Percentiles rank a stretch among this genome's conserved stretches.
Evolutionary conservation across 2,113 vertebrate genomes (phyloP).

Genomic region (Gobiocypris rarus): DNA sequence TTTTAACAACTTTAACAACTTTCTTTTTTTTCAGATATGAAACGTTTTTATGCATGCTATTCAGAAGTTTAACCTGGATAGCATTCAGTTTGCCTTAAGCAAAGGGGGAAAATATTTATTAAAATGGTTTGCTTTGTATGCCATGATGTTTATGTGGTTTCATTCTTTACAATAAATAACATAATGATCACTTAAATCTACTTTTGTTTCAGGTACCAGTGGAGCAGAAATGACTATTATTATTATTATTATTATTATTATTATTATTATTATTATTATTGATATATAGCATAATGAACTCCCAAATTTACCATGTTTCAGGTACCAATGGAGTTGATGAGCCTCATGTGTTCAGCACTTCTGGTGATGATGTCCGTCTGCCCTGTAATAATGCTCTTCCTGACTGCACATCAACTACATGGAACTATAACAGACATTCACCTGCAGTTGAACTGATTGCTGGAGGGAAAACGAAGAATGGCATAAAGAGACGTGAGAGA

Average conservation of each 20-base stretch:
- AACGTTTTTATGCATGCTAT: too few species aligned
- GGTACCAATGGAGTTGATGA: too few species aligned
- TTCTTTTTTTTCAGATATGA: background rate
- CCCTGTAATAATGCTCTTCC: conserved; percentile 29
- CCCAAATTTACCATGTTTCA: too few species aligned
- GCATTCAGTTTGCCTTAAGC: background rate
- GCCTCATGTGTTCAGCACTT: background rate
- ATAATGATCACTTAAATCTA: background rate
- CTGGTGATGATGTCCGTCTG: conserved; percentile 22
- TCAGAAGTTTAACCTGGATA: background rate
- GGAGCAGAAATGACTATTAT: background rate
- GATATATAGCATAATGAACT: too few species aligned
- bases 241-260: too few species aligned
- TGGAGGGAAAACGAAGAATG: background rate
- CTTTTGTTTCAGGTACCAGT: background rate
- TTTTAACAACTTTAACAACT: background rate
- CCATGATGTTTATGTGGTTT: background rate
- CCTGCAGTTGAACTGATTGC: background rate
- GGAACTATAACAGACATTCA: background rate
- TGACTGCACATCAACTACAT: conserved; percentile 30
- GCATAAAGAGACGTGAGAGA: background rate
- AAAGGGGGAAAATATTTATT: too few species aligned
- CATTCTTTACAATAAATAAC: background rate
- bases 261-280: too few species aligned
- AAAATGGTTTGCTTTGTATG: background rate